Conservation (phyloP, 2,113 vertebrate species). For the Dromiciops gliroides region DNA sequence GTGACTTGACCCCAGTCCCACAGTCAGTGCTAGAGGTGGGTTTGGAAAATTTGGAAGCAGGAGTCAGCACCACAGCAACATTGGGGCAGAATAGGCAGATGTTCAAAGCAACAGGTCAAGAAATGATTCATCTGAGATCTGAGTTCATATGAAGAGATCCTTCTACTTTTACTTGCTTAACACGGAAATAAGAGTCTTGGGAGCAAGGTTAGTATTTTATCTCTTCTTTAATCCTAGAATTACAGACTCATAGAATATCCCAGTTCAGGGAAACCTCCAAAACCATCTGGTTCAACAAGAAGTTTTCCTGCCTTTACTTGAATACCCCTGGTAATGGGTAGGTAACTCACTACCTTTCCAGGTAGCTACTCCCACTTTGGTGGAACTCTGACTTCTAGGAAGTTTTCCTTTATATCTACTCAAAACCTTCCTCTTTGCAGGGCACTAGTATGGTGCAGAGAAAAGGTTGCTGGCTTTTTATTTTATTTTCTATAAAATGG, state of each 20-base stretch:
- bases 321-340: not conserved
- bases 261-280: not conserved
- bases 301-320: not conserved
- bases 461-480: not conserved
- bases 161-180: not conserved
- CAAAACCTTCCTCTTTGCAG: not conserved
- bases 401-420: not conserved
- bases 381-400: not conserved
- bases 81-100: not conserved
- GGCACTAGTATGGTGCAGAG: not conserved
- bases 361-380: not conserved
- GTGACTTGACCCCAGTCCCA: no score
- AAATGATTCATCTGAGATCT: no score
- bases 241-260: not conserved
- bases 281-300: not conserved
- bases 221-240: not conserved
- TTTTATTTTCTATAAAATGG: not conserved
- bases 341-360: not conserved
- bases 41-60: not conserved
- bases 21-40: not conserved
- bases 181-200: not conserved
- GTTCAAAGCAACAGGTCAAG: no score
- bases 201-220: not conserved
- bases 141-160: not conserved
- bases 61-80: not conserved